These are phyloP conservation scores for Chloroceryle inda DNA, from an alignment of 2,797 vertebrate species.

Conservation along the genomic window DNA sequence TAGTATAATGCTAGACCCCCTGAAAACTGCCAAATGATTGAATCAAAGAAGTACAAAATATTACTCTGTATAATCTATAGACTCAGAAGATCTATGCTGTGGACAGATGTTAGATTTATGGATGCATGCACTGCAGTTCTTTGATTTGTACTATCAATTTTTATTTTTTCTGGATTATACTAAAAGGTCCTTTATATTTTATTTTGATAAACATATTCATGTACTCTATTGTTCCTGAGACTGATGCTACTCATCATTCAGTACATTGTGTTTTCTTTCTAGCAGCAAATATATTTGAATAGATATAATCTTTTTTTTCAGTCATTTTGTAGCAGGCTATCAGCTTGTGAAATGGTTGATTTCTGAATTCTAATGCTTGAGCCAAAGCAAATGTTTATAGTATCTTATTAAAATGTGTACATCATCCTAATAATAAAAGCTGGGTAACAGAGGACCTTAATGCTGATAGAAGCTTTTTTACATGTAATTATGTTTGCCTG, in stretches of 20 bases:
- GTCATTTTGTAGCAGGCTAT: not conserved
- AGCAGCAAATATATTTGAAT: not conserved
- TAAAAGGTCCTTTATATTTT: not conserved
- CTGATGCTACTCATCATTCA: not conserved
- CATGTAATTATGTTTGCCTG: not conserved
- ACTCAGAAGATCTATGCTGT: not conserved
- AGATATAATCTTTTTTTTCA: not conserved
- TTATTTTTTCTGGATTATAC: not conserved
- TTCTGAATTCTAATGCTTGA: not conserved
- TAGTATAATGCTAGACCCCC: not conserved
- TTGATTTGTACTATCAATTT: constrained; percentile 3
- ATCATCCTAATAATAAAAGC: not conserved
- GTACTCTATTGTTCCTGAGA: not conserved
- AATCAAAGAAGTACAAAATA: not conserved
- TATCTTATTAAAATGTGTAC: not conserved
- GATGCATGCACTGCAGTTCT: not conserved
- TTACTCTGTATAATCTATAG: not conserved
- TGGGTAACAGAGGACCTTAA: not conserved
- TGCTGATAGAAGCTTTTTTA: not conserved
- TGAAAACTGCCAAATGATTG: not conserved
- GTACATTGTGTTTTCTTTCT: not conserved
- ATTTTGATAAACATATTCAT: not conserved
- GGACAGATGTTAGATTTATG: constrained; percentile 18
- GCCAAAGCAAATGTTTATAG: not conserved
- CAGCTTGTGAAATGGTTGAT: not conserved